phyloP scores from a whole-genome alignment of 2,888 invertebrate species.

The Coelogynopora nodosa region DNA sequence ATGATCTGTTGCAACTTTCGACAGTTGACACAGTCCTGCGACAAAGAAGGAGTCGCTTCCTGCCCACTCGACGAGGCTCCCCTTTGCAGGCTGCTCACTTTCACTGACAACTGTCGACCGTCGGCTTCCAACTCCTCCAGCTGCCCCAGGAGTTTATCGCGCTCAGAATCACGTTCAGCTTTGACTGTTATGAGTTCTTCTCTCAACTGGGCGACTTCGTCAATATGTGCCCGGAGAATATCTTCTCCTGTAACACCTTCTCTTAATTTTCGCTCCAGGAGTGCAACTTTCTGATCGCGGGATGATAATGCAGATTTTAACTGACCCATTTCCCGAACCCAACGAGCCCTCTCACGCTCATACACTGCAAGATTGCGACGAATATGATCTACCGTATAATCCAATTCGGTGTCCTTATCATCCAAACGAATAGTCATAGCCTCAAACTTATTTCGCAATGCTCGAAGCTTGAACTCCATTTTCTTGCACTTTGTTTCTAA shows the following conservation, averaged over 20 bases:
- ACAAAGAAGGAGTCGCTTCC: neutral
- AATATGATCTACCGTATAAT: slow-evolving; percentile 37
- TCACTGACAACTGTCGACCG: neutral
- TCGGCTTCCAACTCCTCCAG: slow-evolving; percentile 33
- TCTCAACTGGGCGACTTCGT: slow-evolving; percentile 9
- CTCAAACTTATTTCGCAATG: slow-evolving; percentile 39
- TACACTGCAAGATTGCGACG: slow-evolving; percentile 9
- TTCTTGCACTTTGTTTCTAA: slow-evolving; percentile 42
- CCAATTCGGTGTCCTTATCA: slow-evolving; percentile 42
- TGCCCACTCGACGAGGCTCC: neutral
- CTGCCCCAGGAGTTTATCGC: neutral
- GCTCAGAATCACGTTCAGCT: neutral
- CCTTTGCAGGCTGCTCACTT: neutral
- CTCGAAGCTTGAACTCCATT: slow-evolving; percentile 40
- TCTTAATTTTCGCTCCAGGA: neutral
- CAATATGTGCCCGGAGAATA: neutral
- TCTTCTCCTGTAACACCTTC: slow-evolving; percentile 3
- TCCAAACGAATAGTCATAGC: slow-evolving; percentile 36
- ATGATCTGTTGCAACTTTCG: neutral
- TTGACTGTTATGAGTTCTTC: slow-evolving; percentile 25
- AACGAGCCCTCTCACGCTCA: slow-evolving; percentile 39
- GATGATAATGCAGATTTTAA: neutral
- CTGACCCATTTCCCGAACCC: slow-evolving; percentile 25
- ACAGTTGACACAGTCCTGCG: neutral
- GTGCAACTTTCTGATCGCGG: neutral